Evolutionary conservation across 2,888 invertebrate genomes (phyloP).

Genomic region (Argynnis bischoffii): DNA sequence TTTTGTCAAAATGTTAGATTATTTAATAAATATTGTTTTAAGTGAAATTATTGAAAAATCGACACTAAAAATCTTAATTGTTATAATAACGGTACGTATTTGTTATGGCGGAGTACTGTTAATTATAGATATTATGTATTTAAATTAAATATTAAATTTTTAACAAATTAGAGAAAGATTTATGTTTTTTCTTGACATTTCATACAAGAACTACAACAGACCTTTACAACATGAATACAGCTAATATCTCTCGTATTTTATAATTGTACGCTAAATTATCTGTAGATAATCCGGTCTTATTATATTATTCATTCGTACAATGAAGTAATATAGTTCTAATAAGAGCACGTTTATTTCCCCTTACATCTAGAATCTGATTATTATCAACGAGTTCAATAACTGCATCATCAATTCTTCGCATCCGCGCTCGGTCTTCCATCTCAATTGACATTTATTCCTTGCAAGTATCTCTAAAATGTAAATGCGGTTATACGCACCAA

Average conservation of each 20-base stretch:
- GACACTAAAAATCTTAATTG: too few species aligned
- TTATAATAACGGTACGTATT: too few species aligned
- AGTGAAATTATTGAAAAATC: too few species aligned
- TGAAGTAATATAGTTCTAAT: slow-evolving; percentile 46
- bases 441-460: slow-evolving; percentile 80
- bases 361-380: slow-evolving; percentile 63
- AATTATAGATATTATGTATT: too few species aligned
- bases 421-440: slow-evolving; percentile 71
- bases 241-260: slow-evolving; percentile 5
- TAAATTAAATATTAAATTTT: too few species aligned
- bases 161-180: background rate
- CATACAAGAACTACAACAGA: background rate
- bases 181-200: background rate
- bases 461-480: slow-evolving; percentile 78
- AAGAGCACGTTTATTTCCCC: slow-evolving; percentile 40
- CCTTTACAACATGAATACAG: background rate
- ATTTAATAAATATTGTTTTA: too few species aligned
- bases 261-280: slow-evolving; percentile 19
- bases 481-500: slow-evolving; percentile 76
- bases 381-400: slow-evolving; percentile 74
- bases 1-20: too few species aligned
- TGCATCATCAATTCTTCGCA: slow-evolving; percentile 71
- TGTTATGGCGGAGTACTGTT: too few species aligned
- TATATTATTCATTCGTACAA: slow-evolving; percentile 33
- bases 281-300: slow-evolving; percentile 17